Evolutionary conservation across 2,113 vertebrate species (phyloP).

Genomic region (Grus americana): DNA sequence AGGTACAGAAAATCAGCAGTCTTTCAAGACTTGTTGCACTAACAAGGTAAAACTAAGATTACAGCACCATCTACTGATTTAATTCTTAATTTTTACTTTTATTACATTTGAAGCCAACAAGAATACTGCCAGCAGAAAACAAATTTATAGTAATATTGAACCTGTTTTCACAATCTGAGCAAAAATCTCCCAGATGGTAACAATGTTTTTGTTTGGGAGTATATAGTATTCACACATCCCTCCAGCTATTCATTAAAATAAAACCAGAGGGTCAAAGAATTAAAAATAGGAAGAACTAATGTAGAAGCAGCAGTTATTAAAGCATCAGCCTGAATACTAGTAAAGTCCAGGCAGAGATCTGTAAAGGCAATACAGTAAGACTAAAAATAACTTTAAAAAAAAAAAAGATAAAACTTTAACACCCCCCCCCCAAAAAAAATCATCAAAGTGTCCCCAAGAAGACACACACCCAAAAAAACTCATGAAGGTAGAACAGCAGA

Average conservation of each 20-base stretch:
- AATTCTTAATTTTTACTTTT: slow-evolving; percentile 20
- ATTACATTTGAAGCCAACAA: background rate
- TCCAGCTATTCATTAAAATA: background rate
- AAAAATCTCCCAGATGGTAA: background rate
- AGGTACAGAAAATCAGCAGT: background rate
- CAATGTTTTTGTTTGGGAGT: background rate
- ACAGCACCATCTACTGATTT: slow-evolving; percentile 79
- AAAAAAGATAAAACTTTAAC: no score
- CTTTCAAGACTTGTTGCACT: background rate
- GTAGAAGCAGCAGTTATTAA: background rate
- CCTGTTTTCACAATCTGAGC: background rate
- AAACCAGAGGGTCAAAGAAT: background rate
- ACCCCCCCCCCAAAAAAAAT: no score
- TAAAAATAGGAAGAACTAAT: background rate
- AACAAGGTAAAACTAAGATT: slow-evolving; percentile 66
- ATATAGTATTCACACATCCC: background rate
- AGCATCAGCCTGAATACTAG: background rate
- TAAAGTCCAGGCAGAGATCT: background rate
- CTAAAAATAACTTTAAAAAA: background rate
- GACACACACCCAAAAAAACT: background rate
- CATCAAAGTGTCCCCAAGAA: no score
- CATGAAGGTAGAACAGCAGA: background rate
- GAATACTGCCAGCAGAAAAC: background rate
- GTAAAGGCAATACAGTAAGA: background rate
- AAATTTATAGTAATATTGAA: background rate